Evolutionary conservation across 2,888 invertebrate species (phyloP), one percentile per base, ranked within the genome.

Genomic region (Anodontia alba): DNA sequence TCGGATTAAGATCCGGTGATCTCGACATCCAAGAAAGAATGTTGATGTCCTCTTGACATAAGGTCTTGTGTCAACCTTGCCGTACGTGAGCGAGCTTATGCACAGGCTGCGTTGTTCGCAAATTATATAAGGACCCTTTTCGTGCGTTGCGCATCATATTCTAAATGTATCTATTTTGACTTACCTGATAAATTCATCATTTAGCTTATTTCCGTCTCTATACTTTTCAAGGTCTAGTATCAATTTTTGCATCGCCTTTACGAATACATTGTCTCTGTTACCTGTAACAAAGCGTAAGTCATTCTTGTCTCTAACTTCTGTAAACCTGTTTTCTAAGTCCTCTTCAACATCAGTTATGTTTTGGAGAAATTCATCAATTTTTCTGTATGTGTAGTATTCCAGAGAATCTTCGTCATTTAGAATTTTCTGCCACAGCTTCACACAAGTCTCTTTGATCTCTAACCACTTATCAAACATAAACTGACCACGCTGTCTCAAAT

Each of bases 101-200:
- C n/a, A n/a, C n/a, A n/a, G n/a, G n/a, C n/a, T n/a, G n/a, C n/a
- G n/a, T n/a, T n/a, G n/a, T n/a, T n/a, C n/a, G n/a, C n/a, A n/a
- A n/a, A n/a, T n/a, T n/a, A n/a, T n/a, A n/a, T n/a, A n/a, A n/a
- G n/a, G n/a, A n/a, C n/a, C n/a, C n/a, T n/a, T n/a, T n/a, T n/a
- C n/a, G n/a, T n/a, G n/a, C n/a, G n/a, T n/a, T n/a, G n/a, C n/a
- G n/a, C n/a, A n/a, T n/a, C n/a, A n/a, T n/a, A n/a, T n/a, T n/a
- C n/a, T n/a, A n/a, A n/a, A n/a, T n/a, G n/a, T n/a, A n/a, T n/a
- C n/a, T n/a, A n/a, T n/a, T n/a, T n/a, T n/a, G 38, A 8, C 38
- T 78, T 73, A 89, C 90, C 83, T 84, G 42, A 89, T 66, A 77
- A 90, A 90, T 20, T 68, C 49, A 2, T 78, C 76, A 43, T 86